Base-by-base conservation (phyloP, 2,888 invertebrate species). In the Electrophaes corylata region DNA sequence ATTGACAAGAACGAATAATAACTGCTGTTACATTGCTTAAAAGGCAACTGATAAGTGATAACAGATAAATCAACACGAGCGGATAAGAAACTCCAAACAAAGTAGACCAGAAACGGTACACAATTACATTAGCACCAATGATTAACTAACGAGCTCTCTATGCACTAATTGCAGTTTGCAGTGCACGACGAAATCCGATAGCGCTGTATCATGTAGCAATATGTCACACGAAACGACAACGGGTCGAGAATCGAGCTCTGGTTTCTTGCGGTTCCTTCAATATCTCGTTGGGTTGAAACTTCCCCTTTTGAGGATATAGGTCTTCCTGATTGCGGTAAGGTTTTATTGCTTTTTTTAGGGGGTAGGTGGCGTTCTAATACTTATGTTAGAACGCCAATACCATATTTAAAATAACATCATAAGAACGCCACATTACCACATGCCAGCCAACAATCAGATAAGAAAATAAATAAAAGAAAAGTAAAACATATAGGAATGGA, bases 161-260 rank as follows among this genome's bases (percentile, higher is more conserved):
- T 72, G 84, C 81, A 77, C 81, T 81, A 83, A 84, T 86, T 88
- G 82, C 74, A 80, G 76, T 75, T 86, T 88, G 83, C 75, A 80
- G 76, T 75, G 75, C 79, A 78, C 73, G 67, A 70, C 75, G 84
- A 81, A 83, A 88, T 78, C 75, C 67, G 83, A 88, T 84, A 83
- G 75, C 66, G 67, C 61, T 63, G 81, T 87, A 77, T 88, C 84
- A 72, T 75, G 76, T 86, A 67, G 80, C 82, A 77, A 80, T 84
- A 82, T 84, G 85, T 82, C 84, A 86, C 79, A 78, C 65, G 83
- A 84, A 79, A 78, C 83, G 76, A 72, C 72, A 71, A 75, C 70
- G 72, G 71, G 62, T 56, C 54, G 54, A 64, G 60, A 60, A 59
- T 66, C 65, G 59, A 67, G 77, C 75, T 86, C 77, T 75, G 70